Conservation (phyloP, 2,113 vertebrate species). For the Dasypus novemcinctus region DNA sequence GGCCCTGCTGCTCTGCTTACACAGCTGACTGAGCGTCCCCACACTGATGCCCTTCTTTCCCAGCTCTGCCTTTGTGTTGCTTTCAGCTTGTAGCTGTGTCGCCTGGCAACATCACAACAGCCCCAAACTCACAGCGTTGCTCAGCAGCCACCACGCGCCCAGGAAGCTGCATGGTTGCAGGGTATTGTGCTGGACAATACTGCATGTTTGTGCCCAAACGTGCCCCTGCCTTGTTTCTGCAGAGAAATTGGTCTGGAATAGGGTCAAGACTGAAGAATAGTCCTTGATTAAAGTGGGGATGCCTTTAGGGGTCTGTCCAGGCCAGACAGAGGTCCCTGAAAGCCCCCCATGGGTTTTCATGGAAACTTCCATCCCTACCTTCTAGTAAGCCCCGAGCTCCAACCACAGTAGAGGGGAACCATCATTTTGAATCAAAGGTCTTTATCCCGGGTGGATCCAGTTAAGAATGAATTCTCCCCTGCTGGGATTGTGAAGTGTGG, state of each 20-base stretch:
- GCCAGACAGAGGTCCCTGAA: not conserved
- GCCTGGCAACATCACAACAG: not conserved
- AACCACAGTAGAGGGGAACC: not conserved
- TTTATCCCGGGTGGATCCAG: not conserved
- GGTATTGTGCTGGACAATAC: not conserved
- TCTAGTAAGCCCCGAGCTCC: not conserved
- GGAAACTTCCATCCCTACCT: constrained; percentile 14
- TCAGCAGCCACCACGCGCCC: not conserved
- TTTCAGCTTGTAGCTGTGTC: not conserved
- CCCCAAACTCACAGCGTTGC: not conserved
- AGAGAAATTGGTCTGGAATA: not conserved
- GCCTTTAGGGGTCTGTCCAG: not conserved
- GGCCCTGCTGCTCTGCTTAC: not conserved
- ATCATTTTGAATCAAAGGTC: not conserved
- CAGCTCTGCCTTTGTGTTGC: not conserved
- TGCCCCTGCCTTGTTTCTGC: not conserved
- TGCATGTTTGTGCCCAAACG: not conserved
- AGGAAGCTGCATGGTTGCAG: not conserved
- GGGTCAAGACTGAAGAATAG: not conserved
- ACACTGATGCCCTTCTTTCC: not conserved
- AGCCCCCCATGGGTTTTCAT: not conserved
- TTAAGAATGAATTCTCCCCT: not conserved
- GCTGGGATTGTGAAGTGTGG: not conserved
- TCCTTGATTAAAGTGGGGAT: not conserved
- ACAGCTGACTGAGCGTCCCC: not conserved